These are phyloP conservation scores for Drosophila siamana DNA, from an alignment of 2,888 invertebrate species.

Conservation along the genomic window DNA sequence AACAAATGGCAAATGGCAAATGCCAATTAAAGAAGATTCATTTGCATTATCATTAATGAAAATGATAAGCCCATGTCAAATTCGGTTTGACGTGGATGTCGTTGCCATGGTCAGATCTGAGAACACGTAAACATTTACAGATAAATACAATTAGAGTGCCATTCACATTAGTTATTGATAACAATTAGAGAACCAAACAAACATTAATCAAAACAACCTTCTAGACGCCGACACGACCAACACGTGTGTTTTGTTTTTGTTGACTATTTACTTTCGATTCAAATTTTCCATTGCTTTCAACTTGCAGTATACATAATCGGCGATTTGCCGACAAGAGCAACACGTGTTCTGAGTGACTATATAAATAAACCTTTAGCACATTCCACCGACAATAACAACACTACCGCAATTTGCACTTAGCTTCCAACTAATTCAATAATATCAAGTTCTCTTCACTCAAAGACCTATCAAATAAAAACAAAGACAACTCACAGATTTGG, in stretches of 20 bases:
- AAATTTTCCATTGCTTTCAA: neutral
- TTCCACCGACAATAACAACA: neutral
- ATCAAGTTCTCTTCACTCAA: conserved; percentile 10
- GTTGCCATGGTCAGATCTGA: neutral
- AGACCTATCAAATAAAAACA: conserved; percentile 24
- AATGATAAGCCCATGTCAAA: conserved; percentile 20
- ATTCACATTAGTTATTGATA: conserved; percentile 12
- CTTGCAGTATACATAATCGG: neutral
- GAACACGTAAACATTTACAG: conserved; percentile 1
- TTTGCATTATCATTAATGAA: conserved; percentile 28
- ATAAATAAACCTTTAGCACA: conserved; percentile 17
- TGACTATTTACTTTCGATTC: neutral
- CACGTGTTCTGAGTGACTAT: conserved; percentile 4
- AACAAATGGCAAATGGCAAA: conserved; percentile 11
- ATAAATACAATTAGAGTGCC: neutral
- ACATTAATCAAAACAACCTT: neutral
- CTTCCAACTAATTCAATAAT: conserved; percentile 30
- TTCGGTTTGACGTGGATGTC: neutral
- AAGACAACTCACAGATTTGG: conserved; percentile 33
- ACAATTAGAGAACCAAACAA: neutral
- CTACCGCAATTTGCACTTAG: conserved; percentile 1
- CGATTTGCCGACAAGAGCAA: neutral
- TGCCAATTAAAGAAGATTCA: conserved; percentile 9
- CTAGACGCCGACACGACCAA: neutral
- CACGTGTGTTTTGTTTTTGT: neutral